Percentiles rank a stretch among this genome's conserved stretches.
Evolutionary conservation across 2,797 vertebrate species (phyloP).

Genomic region (Alosa sapidissima): DNA sequence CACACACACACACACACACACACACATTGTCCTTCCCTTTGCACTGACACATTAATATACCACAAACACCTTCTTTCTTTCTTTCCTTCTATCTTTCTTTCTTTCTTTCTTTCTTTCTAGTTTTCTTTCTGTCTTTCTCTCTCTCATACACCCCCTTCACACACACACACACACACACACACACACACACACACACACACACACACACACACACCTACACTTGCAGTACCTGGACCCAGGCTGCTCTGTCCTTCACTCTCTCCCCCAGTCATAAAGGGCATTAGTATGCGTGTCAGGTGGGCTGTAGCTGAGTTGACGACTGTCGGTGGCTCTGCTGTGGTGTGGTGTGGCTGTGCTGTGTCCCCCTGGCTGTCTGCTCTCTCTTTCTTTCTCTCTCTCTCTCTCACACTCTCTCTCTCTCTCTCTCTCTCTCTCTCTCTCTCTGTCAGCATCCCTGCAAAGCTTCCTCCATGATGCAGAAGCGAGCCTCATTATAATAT

Average conservation of each 20-base stretch:
- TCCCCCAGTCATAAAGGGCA: neutral
- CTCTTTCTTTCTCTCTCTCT: neutral
- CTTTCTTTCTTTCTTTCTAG: neutral
- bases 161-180: too few relatives aligned
- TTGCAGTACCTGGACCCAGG: neutral
- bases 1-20: neutral
- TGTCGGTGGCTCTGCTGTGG: neutral
- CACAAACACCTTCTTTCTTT: neutral
- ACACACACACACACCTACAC: neutral
- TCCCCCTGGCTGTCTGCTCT: neutral
- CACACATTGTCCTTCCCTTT: too few relatives aligned
- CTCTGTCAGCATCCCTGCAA: neutral
- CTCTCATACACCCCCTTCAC: too few relatives aligned
- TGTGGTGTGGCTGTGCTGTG: neutral
- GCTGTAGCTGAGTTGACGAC: neutral
- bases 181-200: neutral
- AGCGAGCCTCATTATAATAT: neutral
- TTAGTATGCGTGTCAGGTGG: neutral
- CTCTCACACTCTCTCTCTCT: too few relatives aligned
- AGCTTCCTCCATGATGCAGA: neutral
- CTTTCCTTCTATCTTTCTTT: neutral
- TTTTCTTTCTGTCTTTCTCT: too few relatives aligned
- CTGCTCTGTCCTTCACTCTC: neutral
- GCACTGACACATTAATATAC: neutral
- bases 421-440: too few relatives aligned